Evolutionary conservation across 2,113 vertebrate species (phyloP).

Genomic region (Mobula birostris): DNA sequence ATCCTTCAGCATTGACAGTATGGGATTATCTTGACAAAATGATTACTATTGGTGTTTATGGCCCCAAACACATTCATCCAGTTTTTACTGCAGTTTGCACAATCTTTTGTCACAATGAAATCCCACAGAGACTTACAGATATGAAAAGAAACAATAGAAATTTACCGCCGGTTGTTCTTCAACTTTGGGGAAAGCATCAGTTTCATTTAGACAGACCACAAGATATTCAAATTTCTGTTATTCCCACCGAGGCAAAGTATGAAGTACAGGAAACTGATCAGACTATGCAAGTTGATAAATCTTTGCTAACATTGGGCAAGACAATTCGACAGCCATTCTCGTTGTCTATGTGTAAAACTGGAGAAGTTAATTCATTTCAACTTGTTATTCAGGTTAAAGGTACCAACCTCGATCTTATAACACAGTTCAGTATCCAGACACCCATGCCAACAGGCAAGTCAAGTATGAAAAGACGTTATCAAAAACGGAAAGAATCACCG

Average conservation of each 20-base stretch:
- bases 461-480: slow-evolving; percentile 45
- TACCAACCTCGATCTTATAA: slow-evolving; percentile 49
- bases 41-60: slow-evolving; percentile 80
- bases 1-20: slow-evolving; percentile 63
- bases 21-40: slow-evolving; percentile 67
- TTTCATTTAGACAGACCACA: slow-evolving; percentile 65
- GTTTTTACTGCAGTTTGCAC: slow-evolving; percentile 76
- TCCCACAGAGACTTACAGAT: slow-evolving; percentile 76
- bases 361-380: slow-evolving; percentile 67
- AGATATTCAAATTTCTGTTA: slow-evolving; percentile 64
- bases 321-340: slow-evolving; percentile 59
- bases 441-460: slow-evolving; percentile 70
- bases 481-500: slow-evolving; percentile 55
- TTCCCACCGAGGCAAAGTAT: slow-evolving; percentile 64
- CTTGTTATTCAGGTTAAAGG: slow-evolving; percentile 64
- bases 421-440: slow-evolving; percentile 66
- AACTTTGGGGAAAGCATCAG: slow-evolving; percentile 83
- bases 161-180: slow-evolving; percentile 78
- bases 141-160: slow-evolving; percentile 67
- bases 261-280: slow-evolving; percentile 64
- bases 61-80: slow-evolving; percentile 86
- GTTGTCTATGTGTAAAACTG: slow-evolving; percentile 59
- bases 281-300: slow-evolving; percentile 67
- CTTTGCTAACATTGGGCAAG: slow-evolving; percentile 66
- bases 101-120: slow-evolving; percentile 73